Evolutionary conservation across 2,113 vertebrate species (phyloP).

Genomic region (Leucoraja erinaceus): DNA sequence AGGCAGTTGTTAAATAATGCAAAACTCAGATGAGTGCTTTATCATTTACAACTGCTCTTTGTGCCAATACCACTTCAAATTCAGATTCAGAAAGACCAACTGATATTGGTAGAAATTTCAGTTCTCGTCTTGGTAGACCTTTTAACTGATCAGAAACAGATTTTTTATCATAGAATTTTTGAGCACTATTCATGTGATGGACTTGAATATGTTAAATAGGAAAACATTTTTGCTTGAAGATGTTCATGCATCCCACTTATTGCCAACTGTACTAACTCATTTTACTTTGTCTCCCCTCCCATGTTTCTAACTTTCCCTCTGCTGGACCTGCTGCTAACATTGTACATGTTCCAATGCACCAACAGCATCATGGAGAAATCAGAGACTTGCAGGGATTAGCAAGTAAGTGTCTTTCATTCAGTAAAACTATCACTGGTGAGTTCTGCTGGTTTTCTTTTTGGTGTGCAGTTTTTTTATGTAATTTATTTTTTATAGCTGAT

Average conservation of each 20-base stretch:
- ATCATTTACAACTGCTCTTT: background rate
- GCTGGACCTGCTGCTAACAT: constrained; percentile 12
- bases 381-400: constrained; percentile 66
- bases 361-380: constrained; percentile 71
- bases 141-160: background rate
- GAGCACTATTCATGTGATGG: background rate
- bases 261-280: background rate
- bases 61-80: background rate
- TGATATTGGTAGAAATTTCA: background rate
- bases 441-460: background rate
- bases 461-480: background rate
- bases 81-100: background rate
- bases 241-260: background rate
- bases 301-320: background rate
- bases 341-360: constrained; percentile 39
- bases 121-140: background rate
- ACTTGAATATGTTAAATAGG: background rate
- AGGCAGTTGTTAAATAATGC: background rate
- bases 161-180: background rate
- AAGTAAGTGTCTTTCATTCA: constrained; percentile 65
- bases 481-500: background rate
- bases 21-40: background rate
- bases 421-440: background rate
- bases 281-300: constrained; percentile 4
- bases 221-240: background rate